Evolutionary conservation across 2,888 invertebrate species (phyloP).

Genomic region (Nebria salina): DNA sequence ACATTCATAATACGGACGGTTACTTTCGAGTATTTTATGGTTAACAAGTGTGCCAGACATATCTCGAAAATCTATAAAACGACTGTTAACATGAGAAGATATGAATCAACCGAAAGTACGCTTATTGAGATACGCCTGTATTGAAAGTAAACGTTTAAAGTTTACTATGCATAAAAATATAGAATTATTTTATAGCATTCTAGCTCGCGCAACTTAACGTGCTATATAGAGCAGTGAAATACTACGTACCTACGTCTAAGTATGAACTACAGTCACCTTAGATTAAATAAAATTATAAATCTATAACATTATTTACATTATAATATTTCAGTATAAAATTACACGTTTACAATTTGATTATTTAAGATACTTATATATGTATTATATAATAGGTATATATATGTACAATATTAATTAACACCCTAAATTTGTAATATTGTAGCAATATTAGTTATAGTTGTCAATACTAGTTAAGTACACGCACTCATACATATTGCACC

Average conservation of each 20-base stretch:
- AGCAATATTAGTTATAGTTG: conserved; percentile 3
- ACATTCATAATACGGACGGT: conserved; percentile 39
- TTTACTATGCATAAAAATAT: conserved; percentile 4
- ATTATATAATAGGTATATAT: not conserved
- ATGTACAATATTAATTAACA: conserved; percentile 6
- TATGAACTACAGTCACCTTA: not conserved
- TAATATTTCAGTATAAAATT: conserved; percentile 29
- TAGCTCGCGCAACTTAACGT: not conserved
- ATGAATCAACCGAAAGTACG: no score
- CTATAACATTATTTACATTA: conserved; percentile 33
- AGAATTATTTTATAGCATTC: not conserved
- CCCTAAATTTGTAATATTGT: not conserved
- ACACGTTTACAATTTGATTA: conserved; percentile 33
- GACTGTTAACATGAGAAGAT: not conserved
- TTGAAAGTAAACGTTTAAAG: conserved; percentile 19
- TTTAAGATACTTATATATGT: not conserved
- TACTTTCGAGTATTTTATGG: conserved; percentile 21
- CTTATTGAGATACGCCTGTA: conserved; percentile 12
- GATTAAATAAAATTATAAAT: conserved; percentile 10
- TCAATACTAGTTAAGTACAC: conserved; percentile 8
- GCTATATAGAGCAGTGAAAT: no score
- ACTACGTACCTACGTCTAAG: no score
- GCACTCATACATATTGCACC: conserved; percentile 59
- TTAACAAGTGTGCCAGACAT: conserved; percentile 4
- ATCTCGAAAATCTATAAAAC: not conserved